These are phyloP conservation scores for Pterocles burchelli DNA, from an alignment of 2,113 vertebrate genomes.

Conservation along the genomic window DNA sequence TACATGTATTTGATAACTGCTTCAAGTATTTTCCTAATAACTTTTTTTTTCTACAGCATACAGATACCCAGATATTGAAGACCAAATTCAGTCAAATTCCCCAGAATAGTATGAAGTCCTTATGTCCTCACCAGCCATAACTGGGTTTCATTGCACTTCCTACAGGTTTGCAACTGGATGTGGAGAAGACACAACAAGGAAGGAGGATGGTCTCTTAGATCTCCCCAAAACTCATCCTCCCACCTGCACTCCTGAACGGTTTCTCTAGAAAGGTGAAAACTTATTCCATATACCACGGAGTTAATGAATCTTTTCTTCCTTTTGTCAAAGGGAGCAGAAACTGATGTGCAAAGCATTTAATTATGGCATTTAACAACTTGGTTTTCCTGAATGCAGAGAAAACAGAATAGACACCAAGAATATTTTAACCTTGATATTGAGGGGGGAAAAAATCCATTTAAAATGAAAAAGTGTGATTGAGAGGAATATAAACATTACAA, in stretches of 20 bases:
- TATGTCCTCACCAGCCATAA: not conserved
- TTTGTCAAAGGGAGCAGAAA: not conserved
- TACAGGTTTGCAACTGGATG: not conserved
- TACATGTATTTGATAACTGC: not conserved
- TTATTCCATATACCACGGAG: not conserved
- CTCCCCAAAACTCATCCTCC: not conserved
- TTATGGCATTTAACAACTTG: not conserved
- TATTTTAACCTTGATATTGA: not conserved
- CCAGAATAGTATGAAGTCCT: not conserved
- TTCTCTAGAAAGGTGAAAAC: not conserved
- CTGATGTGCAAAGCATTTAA: not conserved
- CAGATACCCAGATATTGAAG: not conserved
- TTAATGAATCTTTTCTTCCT: not conserved
- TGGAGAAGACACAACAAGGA: not conserved
- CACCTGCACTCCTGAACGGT: not conserved
- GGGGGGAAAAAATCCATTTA: not conserved
- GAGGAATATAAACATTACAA: not conserved
- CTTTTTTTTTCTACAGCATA: not conserved
- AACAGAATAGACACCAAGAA: not conserved
- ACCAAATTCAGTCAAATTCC: not conserved
- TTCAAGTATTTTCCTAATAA: not conserved
- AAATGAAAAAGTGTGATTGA: not conserved
- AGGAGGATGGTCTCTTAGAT: not conserved
- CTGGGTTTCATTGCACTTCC: not conserved
- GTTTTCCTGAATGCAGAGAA: not conserved